Conservation (phyloP, 1,140 invertebrate species). For the Saxidomus purpurata region DNA sequence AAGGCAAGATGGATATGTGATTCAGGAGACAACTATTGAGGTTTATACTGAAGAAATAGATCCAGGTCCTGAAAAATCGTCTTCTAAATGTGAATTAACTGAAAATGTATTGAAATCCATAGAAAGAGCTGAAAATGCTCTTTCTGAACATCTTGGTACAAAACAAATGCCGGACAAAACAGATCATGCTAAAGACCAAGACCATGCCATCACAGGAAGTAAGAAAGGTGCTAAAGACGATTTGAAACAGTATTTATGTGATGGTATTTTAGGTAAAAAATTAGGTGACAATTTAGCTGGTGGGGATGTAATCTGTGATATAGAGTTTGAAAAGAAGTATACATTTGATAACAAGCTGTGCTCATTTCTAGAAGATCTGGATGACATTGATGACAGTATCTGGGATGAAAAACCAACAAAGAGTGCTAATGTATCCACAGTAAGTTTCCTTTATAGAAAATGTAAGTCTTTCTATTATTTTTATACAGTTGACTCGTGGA, state of each 20-base stretch:
- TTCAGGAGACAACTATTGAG: background rate
- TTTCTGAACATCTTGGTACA: background rate
- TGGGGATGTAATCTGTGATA: background rate
- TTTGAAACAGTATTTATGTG: background rate
- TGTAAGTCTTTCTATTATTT: no score
- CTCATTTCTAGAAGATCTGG: constrained; percentile 56
- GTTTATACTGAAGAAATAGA: background rate
- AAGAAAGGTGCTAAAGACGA: constrained; percentile 23
- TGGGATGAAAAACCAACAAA: constrained; percentile 53
- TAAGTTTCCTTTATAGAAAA: no score
- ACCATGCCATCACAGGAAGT: background rate
- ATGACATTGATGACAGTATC: constrained; percentile 64
- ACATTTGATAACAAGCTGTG: constrained; percentile 44
- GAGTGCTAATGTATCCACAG: background rate
- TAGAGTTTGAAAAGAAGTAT: constrained; percentile 46
- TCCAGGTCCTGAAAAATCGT: background rate
- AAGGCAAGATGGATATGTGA: background rate
- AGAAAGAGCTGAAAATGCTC: constrained; percentile 4
- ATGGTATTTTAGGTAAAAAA: background rate
- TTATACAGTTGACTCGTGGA: no score
- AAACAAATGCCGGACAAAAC: background rate
- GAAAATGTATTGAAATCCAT: constrained; percentile 1
- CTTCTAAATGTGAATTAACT: background rate
- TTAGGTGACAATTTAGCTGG: background rate
- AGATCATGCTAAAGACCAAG: background rate